Base-by-base conservation (phyloP, 2,113 vertebrate genomes). In the Sapajus apella region DNA sequence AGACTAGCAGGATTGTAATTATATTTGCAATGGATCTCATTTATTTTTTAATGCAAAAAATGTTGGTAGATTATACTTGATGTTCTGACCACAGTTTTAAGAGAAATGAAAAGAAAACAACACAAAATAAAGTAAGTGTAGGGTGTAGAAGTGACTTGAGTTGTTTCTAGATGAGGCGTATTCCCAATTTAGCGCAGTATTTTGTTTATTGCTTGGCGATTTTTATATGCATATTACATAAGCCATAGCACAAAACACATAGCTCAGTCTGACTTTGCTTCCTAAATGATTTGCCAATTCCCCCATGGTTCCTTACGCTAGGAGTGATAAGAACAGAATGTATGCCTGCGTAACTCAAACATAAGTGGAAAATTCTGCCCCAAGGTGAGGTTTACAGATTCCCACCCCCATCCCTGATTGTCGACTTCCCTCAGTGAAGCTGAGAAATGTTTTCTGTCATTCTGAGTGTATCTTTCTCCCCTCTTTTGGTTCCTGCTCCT, bases 41-140 rank as follows among this genome's bases (percentile, higher is more conserved):
- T 85, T 94, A 81, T 80, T 87, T 94, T 73, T 94, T 75, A 91
- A 55, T 86, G 32, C 18, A 47, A 40, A 66, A 64, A 43, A 72
- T 13, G 37, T 43, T n/a, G 47, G 70, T 66, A 37, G 21, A 37
- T n/a, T 95, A 50, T 81, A 72, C 72, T 95, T 77, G 37, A 64
- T 68, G 35, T 88, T 75, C 55, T 83, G 84, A 77, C 10, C 58
- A 76, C 25, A 25, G 6, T 87, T 82, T 77, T 37, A 75, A 73
- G 23, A 75, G 64, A 35, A 81, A n/a, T 12, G 55, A 73, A 80
- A 73, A 47, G 45, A 73, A 91, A 80, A 50, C 2, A 72, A 56
- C 35, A 72, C 4, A 75, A 94, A 73, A 32, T 55, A 32, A 55
- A 85, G 8, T 27, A 81, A 75, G 35, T 35, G 23, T 9, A 70